Percentiles rank a stretch among this genome's conserved stretches.
These are phyloP conservation scores for Heliopora coerulea DNA, from an alignment of 92 coral and sea anemone genomes.

Conservation along the genomic window DNA sequence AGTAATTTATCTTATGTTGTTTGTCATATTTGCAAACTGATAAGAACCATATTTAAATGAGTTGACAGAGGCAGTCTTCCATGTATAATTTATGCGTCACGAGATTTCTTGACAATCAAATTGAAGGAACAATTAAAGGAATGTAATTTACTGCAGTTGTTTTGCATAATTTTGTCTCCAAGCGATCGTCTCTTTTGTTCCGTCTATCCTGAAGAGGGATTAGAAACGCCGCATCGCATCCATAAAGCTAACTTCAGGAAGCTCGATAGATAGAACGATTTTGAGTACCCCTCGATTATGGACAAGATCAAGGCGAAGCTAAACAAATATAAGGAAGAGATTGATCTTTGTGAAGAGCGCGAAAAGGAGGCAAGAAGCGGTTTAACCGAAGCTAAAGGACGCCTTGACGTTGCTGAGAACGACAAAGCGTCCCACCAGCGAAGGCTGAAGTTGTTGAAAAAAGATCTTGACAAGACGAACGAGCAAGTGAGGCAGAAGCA, in stretches of 20 bases:
- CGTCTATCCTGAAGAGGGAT: slow-evolving; percentile 25
- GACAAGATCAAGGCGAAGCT: slow-evolving; percentile 9
- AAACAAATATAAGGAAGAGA: slow-evolving; percentile 22
- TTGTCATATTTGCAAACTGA: no score
- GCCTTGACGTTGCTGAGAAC: slow-evolving; percentile 3
- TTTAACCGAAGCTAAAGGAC: slow-evolving; percentile 14
- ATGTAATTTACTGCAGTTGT: slow-evolving; percentile 7
- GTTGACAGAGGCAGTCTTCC: not conserved
- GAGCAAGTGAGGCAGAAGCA: slow-evolving; percentile 8
- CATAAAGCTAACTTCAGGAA: no score
- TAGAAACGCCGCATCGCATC: not conserved
- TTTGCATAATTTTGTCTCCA: slow-evolving; percentile 25
- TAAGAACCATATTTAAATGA: no score
- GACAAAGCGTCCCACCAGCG: slow-evolving; percentile 8
- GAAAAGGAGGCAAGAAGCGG: not conserved
- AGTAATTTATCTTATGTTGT: no score
- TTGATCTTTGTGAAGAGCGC: slow-evolving; percentile 28
- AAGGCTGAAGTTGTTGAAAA: not conserved
- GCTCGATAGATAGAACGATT: no score
- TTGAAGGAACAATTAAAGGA: not conserved
- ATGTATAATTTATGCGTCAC: slow-evolving; percentile 8
- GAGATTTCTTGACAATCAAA: slow-evolving; percentile 6
- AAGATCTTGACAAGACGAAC: slow-evolving; percentile 4
- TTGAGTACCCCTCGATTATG: not conserved
- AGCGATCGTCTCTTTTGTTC: slow-evolving; percentile 7